Evolutionary conservation across 2,888 invertebrate species (phyloP).

Genomic region (Acutogordius australiensis): DNA sequence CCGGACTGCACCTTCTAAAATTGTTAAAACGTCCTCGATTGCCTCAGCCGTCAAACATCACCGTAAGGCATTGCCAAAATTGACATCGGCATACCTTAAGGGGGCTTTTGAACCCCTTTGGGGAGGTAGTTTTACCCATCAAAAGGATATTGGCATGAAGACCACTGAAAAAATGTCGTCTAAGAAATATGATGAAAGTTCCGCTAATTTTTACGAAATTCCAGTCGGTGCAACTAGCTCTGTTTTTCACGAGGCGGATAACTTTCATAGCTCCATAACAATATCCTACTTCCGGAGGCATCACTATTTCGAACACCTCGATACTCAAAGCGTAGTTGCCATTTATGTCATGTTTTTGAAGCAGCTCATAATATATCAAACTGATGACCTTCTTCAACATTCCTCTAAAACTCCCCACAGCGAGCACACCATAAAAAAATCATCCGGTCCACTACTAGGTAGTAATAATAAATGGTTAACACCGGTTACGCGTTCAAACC

Average conservation of each 20-base stretch:
- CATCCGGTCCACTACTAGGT: too few relatives aligned
- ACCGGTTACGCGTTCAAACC: too few relatives aligned
- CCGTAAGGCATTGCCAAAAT: neutral
- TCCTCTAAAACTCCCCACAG: too few relatives aligned
- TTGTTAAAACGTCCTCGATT: neutral
- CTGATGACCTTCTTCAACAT: too few relatives aligned
- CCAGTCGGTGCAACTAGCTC: neutral
- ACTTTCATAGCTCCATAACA: neutral
- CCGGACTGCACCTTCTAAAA: neutral
- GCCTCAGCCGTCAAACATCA: too few relatives aligned
- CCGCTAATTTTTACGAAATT: neutral
- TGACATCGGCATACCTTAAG: too few relatives aligned
- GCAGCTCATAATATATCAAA: too few relatives aligned
- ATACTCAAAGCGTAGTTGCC: neutral
- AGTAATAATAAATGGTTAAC: too few relatives aligned
- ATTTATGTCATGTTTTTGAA: neutral
- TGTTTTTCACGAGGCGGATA: neutral
- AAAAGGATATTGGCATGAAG: neutral
- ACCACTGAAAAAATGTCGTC: neutral
- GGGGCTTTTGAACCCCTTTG: too few relatives aligned
- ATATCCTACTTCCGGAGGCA: neutral
- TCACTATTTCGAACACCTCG: neutral
- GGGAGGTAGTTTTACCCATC: neutral
- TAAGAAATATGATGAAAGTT: neutral
- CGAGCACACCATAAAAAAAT: too few relatives aligned